These are phyloP conservation scores for Acipenser transmontanus DNA, from an alignment of 2,797 vertebrate genomes.

Conservation along the genomic window DNA sequence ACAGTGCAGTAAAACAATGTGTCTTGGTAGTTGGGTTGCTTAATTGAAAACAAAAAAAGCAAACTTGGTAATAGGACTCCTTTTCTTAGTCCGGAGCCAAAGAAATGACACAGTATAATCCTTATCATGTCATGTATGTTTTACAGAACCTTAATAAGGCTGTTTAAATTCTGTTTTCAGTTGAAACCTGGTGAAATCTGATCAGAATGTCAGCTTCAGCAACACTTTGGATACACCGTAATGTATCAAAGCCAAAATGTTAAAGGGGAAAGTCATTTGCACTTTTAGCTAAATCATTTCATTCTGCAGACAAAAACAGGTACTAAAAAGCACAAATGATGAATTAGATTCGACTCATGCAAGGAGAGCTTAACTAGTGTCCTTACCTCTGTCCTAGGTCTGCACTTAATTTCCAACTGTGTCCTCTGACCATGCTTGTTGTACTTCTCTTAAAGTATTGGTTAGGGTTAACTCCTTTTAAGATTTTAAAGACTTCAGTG, in stretches of 20 bases:
- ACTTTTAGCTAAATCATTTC: conserved; percentile 10
- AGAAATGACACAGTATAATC: conserved; percentile 2
- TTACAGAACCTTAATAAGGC: neutral
- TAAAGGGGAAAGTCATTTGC: conserved; percentile 15
- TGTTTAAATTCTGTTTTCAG: neutral
- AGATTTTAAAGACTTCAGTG: too few relatives aligned
- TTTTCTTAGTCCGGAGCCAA: neutral
- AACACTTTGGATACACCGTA: neutral
- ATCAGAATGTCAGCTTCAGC: neutral
- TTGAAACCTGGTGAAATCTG: neutral
- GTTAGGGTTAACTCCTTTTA: too few relatives aligned
- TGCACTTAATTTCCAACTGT: too few relatives aligned
- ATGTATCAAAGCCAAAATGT: conserved; percentile 5
- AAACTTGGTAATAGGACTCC: neutral
- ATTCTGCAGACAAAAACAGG: conserved; percentile 10
- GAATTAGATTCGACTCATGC: conserved; percentile 4
- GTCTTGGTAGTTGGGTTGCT: neutral
- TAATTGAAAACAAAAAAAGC: conserved; percentile 4
- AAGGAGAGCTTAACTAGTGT: too few relatives aligned
- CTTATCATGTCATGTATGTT: conserved; percentile 2
- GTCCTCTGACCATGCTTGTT: too few relatives aligned
- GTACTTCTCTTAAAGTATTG: too few relatives aligned
- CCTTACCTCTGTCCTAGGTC: too few relatives aligned
- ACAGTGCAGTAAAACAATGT: neutral
- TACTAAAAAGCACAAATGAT: conserved; percentile 12